Percentiles rank a stretch among this genome's conserved stretches.
phyloP scores from a whole-genome alignment of 2,113 vertebrate genomes.

The Lepisosteus osseus region DNA sequence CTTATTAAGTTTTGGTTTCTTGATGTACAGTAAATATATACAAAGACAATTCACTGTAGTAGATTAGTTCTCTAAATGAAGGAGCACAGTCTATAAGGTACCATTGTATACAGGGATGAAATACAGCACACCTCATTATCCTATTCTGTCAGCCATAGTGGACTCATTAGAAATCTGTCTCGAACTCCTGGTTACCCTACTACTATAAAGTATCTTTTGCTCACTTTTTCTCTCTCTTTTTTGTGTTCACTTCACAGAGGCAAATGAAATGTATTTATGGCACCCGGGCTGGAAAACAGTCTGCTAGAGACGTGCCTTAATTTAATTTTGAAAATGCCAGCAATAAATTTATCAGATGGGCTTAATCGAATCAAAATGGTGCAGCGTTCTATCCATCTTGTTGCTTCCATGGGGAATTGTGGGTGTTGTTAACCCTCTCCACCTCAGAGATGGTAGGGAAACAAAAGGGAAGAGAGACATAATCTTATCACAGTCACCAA shows the following conservation, averaged over 20 bases:
- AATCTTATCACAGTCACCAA: conserved; percentile 22
- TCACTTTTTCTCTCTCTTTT: conserved; percentile 30
- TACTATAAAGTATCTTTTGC: conserved; percentile 14
- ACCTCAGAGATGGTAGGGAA: conserved; percentile 40
- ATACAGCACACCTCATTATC: conserved; percentile 28
- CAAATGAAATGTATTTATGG: conserved; percentile 65
- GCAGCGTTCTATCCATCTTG: conserved; percentile 58
- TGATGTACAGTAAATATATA: too few relatives aligned
- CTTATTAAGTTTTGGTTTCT: neutral
- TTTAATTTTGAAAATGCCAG: conserved; percentile 66
- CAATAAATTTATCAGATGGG: conserved; percentile 66
- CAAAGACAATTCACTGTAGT: too few relatives aligned
- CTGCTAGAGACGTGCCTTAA: conserved; percentile 60
- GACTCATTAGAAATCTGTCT: conserved; percentile 42
- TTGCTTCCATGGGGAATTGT: conserved; percentile 49
- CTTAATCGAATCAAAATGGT: conserved; percentile 61
- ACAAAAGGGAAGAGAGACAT: conserved; percentile 13
- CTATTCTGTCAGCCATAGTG: conserved; percentile 38
- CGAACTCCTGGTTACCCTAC: conserved; percentile 31
- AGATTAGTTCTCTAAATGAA: neutral
- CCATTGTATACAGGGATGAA: conserved; percentile 2
- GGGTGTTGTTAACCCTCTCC: conserved; percentile 55
- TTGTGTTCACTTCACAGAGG: conserved; percentile 37
- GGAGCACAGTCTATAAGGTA: neutral
- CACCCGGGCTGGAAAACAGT: conserved; percentile 58